These are phyloP conservation scores for Erpetoichthys calabaricus DNA, from an alignment of 2,797 vertebrate genomes.

Conservation along the genomic window DNA sequence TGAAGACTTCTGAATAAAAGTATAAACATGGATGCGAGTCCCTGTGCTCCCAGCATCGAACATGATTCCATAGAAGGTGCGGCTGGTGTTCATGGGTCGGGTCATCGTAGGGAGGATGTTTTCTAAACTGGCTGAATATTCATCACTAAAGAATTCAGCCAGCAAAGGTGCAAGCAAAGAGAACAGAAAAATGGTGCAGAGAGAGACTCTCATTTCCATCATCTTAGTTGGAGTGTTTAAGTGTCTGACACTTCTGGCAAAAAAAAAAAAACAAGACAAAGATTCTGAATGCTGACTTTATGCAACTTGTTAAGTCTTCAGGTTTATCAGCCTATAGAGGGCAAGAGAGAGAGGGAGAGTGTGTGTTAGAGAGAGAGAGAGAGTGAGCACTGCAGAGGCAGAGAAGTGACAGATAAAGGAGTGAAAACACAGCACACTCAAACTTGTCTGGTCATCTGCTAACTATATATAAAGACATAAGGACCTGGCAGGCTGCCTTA, in stretches of 20 bases:
- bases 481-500: slow-evolving; percentile 54
- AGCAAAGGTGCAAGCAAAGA: slow-evolving; percentile 47
- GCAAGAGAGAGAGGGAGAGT: slow-evolving; percentile 23
- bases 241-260: background rate
- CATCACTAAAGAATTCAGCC: slow-evolving; percentile 53
- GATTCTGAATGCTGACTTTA: background rate
- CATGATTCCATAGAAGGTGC: slow-evolving; percentile 82
- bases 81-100: slow-evolving; percentile 42
- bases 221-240: slow-evolving; percentile 27
- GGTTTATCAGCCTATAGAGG: slow-evolving; percentile 20
- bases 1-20: slow-evolving; percentile 79
- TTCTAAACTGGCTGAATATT: slow-evolving; percentile 45
- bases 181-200: slow-evolving; percentile 39
- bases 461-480: slow-evolving; percentile 69
- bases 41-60: slow-evolving; percentile 96
- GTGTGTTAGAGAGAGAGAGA: slow-evolving; percentile 13
- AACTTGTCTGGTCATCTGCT: slow-evolving; percentile 55
- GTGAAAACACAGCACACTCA: slow-evolving; percentile 47
- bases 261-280: slow-evolving; percentile 14
- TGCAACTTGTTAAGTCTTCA: background rate
- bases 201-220: slow-evolving; percentile 37
- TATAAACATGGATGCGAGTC: slow-evolving; percentile 92
- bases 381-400: background rate
- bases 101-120: slow-evolving; percentile 55
- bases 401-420: slow-evolving; percentile 16